phyloP scores from a whole-genome alignment of 1,140 invertebrate genomes.

The Zaprionus davidi region DNA sequence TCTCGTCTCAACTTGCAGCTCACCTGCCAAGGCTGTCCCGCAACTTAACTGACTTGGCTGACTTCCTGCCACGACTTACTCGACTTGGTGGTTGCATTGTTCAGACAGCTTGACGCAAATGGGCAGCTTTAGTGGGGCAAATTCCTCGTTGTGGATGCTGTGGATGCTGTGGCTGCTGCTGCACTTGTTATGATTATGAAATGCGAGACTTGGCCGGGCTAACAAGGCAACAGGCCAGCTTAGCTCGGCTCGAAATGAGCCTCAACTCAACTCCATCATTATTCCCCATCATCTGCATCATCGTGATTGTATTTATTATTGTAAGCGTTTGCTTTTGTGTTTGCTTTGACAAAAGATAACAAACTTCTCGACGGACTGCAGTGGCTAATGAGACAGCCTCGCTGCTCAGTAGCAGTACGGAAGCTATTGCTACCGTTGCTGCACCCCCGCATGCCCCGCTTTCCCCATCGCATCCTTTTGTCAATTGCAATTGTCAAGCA shows the following conservation, averaged over 20 bases:
- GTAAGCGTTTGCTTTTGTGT: constrained; percentile 41
- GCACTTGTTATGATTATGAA: constrained; percentile 71
- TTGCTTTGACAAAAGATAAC: constrained; percentile 42
- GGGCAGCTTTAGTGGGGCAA: constrained; percentile 37
- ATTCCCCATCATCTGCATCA: constrained; percentile 18
- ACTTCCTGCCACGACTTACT: constrained; percentile 50
- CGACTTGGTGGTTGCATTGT: constrained; percentile 46
- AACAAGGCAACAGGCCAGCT: constrained; percentile 16
- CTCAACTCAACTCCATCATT: constrained; percentile 1
- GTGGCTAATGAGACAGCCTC: constrained; percentile 67
- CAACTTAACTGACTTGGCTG: constrained; percentile 18
- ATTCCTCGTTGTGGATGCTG: constrained; percentile 35
- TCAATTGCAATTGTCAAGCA: not conserved
- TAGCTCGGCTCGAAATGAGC: not conserved
- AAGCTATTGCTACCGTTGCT: constrained; percentile 31
- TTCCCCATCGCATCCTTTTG: not conserved
- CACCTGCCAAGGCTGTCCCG: constrained; percentile 28
- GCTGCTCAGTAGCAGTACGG: constrained; percentile 50
- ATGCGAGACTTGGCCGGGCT: constrained; percentile 50
- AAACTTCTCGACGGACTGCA: constrained; percentile 66
- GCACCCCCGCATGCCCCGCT: not conserved
- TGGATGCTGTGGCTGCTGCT: constrained; percentile 33
- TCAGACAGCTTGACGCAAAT: constrained; percentile 35
- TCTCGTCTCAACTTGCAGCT: constrained; percentile 8
- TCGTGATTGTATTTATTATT: constrained; percentile 52